Base-by-base conservation (phyloP, 2,888 invertebrate species). In the Papilio gigon region DNA sequence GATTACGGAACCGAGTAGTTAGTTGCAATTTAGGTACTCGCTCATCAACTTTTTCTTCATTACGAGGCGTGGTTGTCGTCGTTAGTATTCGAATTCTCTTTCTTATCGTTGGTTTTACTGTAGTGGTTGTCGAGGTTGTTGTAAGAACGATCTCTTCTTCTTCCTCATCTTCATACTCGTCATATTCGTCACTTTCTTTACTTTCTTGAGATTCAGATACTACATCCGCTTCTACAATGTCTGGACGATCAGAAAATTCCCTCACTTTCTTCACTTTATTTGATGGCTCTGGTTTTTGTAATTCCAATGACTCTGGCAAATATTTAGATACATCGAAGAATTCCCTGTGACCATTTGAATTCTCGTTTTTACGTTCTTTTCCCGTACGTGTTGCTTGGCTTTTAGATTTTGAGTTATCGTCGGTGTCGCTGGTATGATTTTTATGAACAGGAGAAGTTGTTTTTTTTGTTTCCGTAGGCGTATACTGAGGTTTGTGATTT, bases 401-500 rank as follows among this genome's bases (percentile, higher is more conserved):
- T 65, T 62, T 58, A 66, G 35, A 69, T 37, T 71, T 65, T 70
- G 47, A 62, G 42, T 74, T 76, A 53, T 72, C 74, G 37, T 75
- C 78, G 11, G 12, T 30, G 14, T 47, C 53, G 1, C 75, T 67
- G 79, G 81, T 14, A 74, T 64, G 50, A 60, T 42, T 65, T 75
- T 83, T 81, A 68, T 87, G 89, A 64, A 87, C 80, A 33, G 80
- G 20, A 22, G 89, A 82, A 76, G 90, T 84, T 0, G 86, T 73
- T 74, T 80, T 85, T 73, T 80, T 87, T 67, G 86, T 85, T 78
- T 84, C 81, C 9, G 88, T 84, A 11, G 89, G 86, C 30, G 84
- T 82, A 65, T 90, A 88, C 67, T 80, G 76, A 22, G 77, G 12
- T 74, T 89, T 91, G 67, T 91, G 90, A 74, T 90, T 90, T 59